A percentile compares a stretch with the other conserved stretches of the same genome.
phyloP scores from a whole-genome alignment of 2,797 vertebrate genomes.

The Tapirus indicus region DNA sequence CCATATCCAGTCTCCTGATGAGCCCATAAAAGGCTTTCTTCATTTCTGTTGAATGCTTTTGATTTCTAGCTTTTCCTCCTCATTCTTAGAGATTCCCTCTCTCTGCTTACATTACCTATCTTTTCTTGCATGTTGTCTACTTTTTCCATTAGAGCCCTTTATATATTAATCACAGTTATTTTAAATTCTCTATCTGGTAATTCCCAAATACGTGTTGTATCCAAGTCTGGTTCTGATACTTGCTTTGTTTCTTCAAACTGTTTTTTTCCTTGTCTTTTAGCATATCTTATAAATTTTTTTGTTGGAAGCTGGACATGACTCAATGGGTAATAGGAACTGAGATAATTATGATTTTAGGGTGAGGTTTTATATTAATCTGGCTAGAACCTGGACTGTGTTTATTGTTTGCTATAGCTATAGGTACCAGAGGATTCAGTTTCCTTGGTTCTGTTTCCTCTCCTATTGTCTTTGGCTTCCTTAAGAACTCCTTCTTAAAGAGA shows the following conservation, averaged over 20 bases:
- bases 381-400: neutral
- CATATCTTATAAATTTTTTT: neutral
- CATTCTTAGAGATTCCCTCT: neutral
- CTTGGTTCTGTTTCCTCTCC: neutral
- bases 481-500: neutral
- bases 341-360: neutral
- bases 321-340: neutral
- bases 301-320: neutral
- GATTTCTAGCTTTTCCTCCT: neutral
- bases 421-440: neutral
- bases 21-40: neutral
- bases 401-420: neutral
- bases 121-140: neutral
- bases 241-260: neutral
- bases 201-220: neutral
- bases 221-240: neutral
- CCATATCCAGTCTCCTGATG: too few species aligned
- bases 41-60: neutral
- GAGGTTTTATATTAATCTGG: neutral
- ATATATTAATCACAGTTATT: neutral
- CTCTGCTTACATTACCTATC: neutral
- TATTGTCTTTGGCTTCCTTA: neutral
- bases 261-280: neutral
- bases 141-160: neutral
- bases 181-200: neutral